Conservation (phyloP, 2,797 vertebrate species). For the Acanthis flammea region DNA sequence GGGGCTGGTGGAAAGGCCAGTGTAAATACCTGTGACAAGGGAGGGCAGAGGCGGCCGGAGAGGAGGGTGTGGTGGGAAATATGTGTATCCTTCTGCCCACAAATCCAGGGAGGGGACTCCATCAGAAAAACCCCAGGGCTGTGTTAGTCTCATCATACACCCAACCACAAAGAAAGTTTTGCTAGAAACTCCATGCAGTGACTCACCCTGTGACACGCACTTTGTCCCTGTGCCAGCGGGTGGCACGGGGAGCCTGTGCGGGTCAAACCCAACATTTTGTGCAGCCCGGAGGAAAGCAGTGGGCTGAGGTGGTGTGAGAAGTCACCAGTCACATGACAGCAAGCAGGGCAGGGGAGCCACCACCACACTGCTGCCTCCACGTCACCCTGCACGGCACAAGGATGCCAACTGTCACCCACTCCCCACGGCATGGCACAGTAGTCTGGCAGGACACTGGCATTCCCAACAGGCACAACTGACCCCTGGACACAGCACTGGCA, state of each 20-base stretch:
- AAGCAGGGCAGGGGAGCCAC: too few relatives aligned
- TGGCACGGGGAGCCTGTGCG: rapidly evolving
- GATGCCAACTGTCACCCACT: not conserved
- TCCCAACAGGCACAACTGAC: not conserved
- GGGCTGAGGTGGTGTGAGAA: not conserved
- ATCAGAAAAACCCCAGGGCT: not conserved
- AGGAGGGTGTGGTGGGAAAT: rapidly evolving
- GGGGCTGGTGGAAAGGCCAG: rapidly evolving
- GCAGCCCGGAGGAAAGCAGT: not conserved
- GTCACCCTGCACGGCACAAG: rapidly evolving
- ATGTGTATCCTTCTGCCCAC: not conserved
- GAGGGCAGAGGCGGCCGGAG: rapidly evolving
- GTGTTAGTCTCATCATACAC: not conserved
- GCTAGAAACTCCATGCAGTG: not conserved
- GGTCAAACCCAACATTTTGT: rapidly evolving
- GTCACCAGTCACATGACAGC: not conserved
- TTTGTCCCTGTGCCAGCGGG: not conserved
- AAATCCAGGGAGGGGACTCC: not conserved
- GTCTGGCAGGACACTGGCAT: not conserved
- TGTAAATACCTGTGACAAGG: rapidly evolving
- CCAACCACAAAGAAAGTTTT: not conserved
- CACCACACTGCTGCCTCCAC: not conserved
- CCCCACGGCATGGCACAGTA: rapidly evolving
- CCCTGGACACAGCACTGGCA: not conserved
- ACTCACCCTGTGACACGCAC: rapidly evolving